Conservation (phyloP, 2,797 vertebrate genomes). For the Xenops minutus region DNA sequence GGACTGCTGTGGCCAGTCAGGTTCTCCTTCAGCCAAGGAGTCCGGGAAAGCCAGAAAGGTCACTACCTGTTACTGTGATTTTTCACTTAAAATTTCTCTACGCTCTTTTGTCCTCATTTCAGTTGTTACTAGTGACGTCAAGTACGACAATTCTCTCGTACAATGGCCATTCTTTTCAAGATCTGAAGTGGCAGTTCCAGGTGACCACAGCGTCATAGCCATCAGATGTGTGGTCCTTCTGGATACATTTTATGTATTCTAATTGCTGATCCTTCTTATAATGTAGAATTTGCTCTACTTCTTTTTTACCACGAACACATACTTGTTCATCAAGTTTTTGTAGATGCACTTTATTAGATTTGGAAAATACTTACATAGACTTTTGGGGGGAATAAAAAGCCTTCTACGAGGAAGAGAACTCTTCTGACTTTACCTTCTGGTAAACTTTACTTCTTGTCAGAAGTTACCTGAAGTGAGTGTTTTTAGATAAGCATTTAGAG, state of each 20-base stretch:
- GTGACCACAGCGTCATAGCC: background rate
- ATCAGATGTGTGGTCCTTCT: background rate
- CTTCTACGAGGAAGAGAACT: background rate
- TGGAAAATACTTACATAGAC: background rate
- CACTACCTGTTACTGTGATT: background rate
- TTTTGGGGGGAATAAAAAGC: background rate
- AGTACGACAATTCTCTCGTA: rapidly evolving
- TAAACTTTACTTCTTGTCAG: background rate
- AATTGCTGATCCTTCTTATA: background rate
- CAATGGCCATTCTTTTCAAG: background rate
- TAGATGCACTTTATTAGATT: background rate
- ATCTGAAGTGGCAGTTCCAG: background rate
- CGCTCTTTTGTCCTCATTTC: background rate
- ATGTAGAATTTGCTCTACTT: background rate
- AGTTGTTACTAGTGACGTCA: background rate
- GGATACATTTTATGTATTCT: background rate
- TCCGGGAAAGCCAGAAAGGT: background rate
- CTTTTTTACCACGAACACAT: background rate
- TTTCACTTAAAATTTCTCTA: background rate
- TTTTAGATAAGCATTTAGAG: background rate
- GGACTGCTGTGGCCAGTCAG: too few relatives aligned
- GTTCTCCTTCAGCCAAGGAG: background rate
- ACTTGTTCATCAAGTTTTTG: background rate
- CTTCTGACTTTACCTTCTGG: background rate
- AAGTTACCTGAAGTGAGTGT: background rate